These are phyloP conservation scores for Chaenogobius annularis DNA, from an alignment of 2,113 vertebrate species.

Conservation along the genomic window DNA sequence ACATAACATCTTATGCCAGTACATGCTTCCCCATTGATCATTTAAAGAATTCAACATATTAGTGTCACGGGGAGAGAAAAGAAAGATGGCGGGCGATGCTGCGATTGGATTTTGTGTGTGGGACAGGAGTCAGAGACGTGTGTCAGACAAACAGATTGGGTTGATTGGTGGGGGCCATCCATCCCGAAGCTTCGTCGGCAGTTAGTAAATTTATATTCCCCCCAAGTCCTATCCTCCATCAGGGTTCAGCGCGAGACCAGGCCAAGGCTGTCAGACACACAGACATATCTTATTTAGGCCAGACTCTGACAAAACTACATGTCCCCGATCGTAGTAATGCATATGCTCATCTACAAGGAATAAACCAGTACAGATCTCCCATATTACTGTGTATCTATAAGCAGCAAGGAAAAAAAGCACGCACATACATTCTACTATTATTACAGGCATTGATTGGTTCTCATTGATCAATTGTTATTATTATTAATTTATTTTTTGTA, in stretches of 20 bases:
- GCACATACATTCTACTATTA: too few relatives aligned
- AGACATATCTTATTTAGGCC: conserved; percentile 52
- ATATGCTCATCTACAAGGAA: neutral
- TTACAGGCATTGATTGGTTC: too few relatives aligned
- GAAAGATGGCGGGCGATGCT: conserved; percentile 8
- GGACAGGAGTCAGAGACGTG: conserved; percentile 67
- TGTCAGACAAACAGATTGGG: conserved; percentile 72
- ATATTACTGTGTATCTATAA: too few relatives aligned
- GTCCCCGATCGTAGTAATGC: conserved; percentile 2
- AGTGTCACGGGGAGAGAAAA: conserved; percentile 6
- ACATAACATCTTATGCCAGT: neutral
- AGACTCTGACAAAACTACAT: conserved; percentile 15
- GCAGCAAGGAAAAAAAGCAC: too few relatives aligned
- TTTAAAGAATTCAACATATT: neutral
- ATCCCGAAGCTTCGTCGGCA: conserved; percentile 66
- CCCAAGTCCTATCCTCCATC: conserved; percentile 65
- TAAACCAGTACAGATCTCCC: neutral
- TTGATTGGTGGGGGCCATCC: conserved; percentile 73
- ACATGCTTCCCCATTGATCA: neutral
- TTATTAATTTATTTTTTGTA: too few relatives aligned
- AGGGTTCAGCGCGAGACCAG: conserved; percentile 35
- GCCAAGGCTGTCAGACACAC: conserved; percentile 59
- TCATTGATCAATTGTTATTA: too few relatives aligned
- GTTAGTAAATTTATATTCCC: conserved; percentile 72
- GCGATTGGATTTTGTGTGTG: conserved; percentile 58